Percentiles rank a stretch among this genome's conserved stretches.
phyloP scores from a whole-genome alignment of 2,888 invertebrate genomes.

The Pseudococcus viburni region DNA sequence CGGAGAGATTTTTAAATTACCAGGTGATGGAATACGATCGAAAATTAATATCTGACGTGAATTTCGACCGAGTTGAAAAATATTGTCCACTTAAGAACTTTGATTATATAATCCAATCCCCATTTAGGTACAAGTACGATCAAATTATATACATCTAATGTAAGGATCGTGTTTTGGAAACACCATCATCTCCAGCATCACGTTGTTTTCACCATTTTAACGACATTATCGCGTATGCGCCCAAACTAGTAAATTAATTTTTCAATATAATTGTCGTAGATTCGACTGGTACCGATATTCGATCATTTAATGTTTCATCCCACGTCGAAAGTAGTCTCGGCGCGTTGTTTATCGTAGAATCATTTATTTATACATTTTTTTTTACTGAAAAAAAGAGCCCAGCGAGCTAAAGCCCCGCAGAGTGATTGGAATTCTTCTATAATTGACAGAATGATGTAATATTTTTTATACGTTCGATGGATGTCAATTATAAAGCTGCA shows the following conservation, averaged over 20 bases:
- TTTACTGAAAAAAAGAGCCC: neutral
- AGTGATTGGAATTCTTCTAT: conserved; percentile 54
- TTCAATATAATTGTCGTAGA: conserved; percentile 14
- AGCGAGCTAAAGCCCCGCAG: neutral
- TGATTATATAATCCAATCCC: neutral
- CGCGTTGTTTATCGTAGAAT: neutral
- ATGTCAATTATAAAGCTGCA: conserved; percentile 48
- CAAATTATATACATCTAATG: neutral
- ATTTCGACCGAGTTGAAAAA: neutral
- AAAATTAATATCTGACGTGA: neutral
- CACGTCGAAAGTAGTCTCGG: conserved; percentile 34
- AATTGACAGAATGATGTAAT: conserved; percentile 57
- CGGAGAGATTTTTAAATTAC: neutral
- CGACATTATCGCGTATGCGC: neutral
- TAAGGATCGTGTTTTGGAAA: neutral
- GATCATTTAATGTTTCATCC: conserved; percentile 44
- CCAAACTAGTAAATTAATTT: conserved; percentile 36
- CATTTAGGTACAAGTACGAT: neutral
- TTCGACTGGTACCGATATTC: neutral
- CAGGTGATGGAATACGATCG: neutral
- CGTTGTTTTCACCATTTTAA: neutral
- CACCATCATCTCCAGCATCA: neutral
- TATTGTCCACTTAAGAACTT: neutral
- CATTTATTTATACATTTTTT: conserved; percentile 3
- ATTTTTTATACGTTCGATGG: conserved; percentile 48